Percentiles rank a stretch among this genome's conserved stretches.
Evolutionary conservation across 2,797 vertebrate genomes (phyloP).

Genomic region (Peromyscus melanophrys): DNA sequence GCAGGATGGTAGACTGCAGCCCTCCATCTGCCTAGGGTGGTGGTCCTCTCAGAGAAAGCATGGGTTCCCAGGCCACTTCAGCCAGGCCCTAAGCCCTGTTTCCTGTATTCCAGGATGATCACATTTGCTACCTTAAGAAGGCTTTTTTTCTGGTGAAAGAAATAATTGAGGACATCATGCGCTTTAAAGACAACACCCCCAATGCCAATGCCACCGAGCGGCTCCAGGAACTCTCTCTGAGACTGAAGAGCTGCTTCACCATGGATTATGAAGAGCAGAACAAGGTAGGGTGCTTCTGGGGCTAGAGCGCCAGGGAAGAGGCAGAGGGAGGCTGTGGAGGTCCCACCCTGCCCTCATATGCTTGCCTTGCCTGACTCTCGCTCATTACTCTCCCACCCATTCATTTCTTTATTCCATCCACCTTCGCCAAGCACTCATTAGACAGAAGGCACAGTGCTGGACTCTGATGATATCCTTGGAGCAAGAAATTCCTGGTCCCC

Average conservation of each 20-base stretch:
- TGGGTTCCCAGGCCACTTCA: neutral
- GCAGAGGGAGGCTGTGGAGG: neutral
- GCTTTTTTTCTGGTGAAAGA: slow-evolving; percentile 85
- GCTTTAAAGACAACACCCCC: slow-evolving; percentile 87
- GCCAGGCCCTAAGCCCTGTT: neutral
- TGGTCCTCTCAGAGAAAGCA: neutral
- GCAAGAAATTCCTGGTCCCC: neutral
- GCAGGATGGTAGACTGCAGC: neutral
- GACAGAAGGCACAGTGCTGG: neutral
- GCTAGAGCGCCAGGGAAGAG: neutral
- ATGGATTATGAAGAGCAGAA: slow-evolving; percentile 83
- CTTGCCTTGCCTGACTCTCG: neutral
- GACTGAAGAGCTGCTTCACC: slow-evolving; percentile 79
- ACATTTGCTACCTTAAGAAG: slow-evolving; percentile 88
- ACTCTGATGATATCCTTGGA: neutral
- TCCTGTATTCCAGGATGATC: slow-evolving; percentile 79
- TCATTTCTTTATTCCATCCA: neutral
- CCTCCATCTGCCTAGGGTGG: neutral
- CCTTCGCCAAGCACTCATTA: neutral
- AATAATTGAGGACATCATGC: slow-evolving; percentile 84
- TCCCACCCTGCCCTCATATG: neutral
- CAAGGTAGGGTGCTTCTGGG: slow-evolving; percentile 66
- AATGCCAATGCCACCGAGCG: slow-evolving; percentile 74
- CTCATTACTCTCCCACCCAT: neutral
- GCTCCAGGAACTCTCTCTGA: slow-evolving; percentile 83